Evolutionary conservation across 2,797 vertebrate genomes (phyloP), one percentile per base, ranked within the genome.

Genomic region (Mastacembelus armatus): DNA sequence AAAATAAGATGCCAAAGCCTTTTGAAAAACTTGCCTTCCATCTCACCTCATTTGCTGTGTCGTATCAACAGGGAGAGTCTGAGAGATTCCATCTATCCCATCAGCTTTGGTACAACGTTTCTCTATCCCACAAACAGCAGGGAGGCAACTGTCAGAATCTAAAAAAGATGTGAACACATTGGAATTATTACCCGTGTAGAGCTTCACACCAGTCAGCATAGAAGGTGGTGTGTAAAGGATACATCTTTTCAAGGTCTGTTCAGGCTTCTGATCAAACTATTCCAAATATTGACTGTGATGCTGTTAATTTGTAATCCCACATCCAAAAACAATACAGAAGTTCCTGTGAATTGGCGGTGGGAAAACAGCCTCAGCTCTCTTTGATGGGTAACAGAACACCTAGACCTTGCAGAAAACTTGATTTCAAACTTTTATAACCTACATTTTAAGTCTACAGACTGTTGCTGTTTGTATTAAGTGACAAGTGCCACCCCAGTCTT

Each of bases 1-100:
- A 91, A 93, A 93, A 93, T 91, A 93, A 89, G 86, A 92, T 82
- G 77, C 86, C n/a, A 73, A 84, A 90, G 83, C 58, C 55, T 68
- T 55, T 59, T 1, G 3, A 57, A 78, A 63, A 36, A 67, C 35
- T 71, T 62, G 77, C 67, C 69, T 81, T 77, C 78, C 72, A 65
- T 74, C 77, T 75, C 72, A 67, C 68, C 73, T 63, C 40, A 42
- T 77, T 86, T 79, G 71, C 71, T 81, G 85, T 85, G 77, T 80
- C 68, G 33, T 80, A 89, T 80, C 77, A 78, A 79, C 66, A 50
- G 74, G 72, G 75, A 85, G 55, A 77, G 65, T 66, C 62, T 51
- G 44, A 76, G 67, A 85, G 76, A 84, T 74, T 78, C 64, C 60
- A 66, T 77, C 75, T 77, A 72, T 74, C 61, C 69, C 68, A 66